Evolutionary conservation across 2,888 invertebrate species (phyloP), one percentile per base, ranked within the genome.

Genomic region (Galerucella pusilla): DNA sequence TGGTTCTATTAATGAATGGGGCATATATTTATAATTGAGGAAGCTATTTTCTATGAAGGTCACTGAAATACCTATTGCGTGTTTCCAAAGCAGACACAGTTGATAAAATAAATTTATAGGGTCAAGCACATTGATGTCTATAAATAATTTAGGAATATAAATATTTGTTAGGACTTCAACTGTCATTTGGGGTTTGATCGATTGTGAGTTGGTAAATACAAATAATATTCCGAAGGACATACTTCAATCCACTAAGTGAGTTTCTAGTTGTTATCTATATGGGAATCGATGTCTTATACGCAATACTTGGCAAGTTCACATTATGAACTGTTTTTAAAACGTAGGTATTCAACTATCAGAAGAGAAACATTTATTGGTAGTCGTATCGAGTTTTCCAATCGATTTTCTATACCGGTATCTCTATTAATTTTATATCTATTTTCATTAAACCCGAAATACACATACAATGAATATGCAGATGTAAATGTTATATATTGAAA

Each of bases 101-200:
- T 42, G 61, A 63, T 63, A 42, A 63, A 63, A 63, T 1, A 35
- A 14, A 16, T 63, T 35, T 63, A 63, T 63, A 9, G 7, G 61
- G 61, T 63, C 42, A 42, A 63, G 42, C 28, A 11, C 42, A 16
- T 63, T 28, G 61, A 14, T 42, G 61, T 63, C 35, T 63, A 63
- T 63, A 42, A 35, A 63, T 63, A 63, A n/a, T n/a, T 14, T 16
- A 42, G 7, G 11, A 14, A 42, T 2, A 63, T 63, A 14, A n/a
- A 63, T 63, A 63, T 42, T 63, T 35, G 61, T 35, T 14, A 11
- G 25, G 3, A 61, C 60, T 12, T 42, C n/a, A 7, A 28, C 5
- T 63, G 61, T 28, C 61, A 63, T 35, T 28, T 11, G 14, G 35
- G n/a, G 9, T 42, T 42, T 42, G 61, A 63, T 63, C 35, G 61